Evolutionary conservation across 2,113 vertebrate species (phyloP).

Genomic region (Gracilinanus agilis): DNA sequence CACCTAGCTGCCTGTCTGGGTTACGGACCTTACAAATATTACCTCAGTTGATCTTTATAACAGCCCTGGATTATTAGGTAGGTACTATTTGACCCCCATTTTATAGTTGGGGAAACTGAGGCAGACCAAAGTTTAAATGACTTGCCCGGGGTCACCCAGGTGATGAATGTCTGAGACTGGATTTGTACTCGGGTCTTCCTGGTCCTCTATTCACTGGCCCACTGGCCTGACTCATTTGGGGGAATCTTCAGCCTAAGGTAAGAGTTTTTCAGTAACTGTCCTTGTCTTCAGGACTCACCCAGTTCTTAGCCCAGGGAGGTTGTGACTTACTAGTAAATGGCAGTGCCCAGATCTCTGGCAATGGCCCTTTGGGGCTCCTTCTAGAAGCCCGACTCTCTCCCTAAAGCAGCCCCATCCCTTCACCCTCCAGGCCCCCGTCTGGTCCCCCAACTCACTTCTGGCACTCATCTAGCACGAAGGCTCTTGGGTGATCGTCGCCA

Average conservation of each 20-base stretch:
- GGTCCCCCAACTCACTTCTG: slow-evolving; percentile 89
- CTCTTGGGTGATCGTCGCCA: slow-evolving; percentile 95
- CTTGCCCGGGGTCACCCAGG: not conserved
- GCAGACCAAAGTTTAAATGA: not conserved
- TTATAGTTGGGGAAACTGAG: not conserved
- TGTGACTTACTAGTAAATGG: not conserved
- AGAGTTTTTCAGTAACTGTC: not conserved
- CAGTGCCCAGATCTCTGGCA: not conserved
- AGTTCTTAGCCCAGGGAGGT: not conserved
- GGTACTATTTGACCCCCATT: not conserved
- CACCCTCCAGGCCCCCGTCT: not conserved
- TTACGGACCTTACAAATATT: not conserved
- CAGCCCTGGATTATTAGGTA: not conserved
- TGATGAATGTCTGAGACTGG: not conserved
- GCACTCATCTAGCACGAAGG: slow-evolving; percentile 97
- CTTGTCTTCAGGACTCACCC: not conserved
- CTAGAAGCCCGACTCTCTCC: not conserved
- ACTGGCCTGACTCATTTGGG: not conserved
- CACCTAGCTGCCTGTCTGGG: not conserved
- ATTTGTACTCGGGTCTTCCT: not conserved
- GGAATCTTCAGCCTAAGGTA: not conserved
- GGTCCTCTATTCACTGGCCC: not conserved
- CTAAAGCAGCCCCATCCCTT: not conserved
- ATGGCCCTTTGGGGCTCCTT: not conserved
- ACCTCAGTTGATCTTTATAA: not conserved